Evolutionary conservation across 2,113 vertebrate genomes (phyloP).

Genomic region (Nanger granti): DNA sequence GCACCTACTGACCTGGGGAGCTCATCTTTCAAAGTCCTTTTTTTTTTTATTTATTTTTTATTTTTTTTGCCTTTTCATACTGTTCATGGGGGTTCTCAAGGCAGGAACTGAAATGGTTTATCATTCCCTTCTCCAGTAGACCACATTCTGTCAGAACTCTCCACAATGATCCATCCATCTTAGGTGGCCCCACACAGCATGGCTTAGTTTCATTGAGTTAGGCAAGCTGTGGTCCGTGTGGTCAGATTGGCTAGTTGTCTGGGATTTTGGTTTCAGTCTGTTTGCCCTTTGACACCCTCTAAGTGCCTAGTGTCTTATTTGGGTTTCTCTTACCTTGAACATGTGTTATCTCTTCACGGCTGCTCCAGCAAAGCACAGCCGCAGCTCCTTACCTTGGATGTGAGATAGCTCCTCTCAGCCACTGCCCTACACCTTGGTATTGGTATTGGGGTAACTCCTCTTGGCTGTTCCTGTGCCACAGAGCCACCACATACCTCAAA

Average conservation of each 20-base stretch:
- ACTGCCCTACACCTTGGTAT: background rate
- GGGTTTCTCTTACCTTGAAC: background rate
- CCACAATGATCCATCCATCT: background rate
- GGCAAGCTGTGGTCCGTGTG: background rate
- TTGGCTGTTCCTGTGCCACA: accelerated
- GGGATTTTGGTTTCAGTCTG: background rate
- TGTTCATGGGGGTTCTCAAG: background rate
- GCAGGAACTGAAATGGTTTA: background rate
- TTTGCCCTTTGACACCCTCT: background rate
- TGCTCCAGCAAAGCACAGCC: background rate
- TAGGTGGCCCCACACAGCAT: background rate
- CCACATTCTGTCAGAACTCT: background rate
- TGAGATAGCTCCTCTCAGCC: too few relatives aligned
- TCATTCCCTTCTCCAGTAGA: background rate
- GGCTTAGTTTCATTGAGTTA: background rate
- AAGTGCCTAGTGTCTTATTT: background rate
- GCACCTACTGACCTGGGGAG: background rate
- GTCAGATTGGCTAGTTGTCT: background rate
- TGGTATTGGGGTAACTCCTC: background rate
- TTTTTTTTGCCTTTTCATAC: background rate
- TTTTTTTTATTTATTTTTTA: too few relatives aligned
- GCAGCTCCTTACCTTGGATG: background rate
- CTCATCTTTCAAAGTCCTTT: background rate
- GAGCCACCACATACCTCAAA: accelerated
- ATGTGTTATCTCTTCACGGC: background rate